Evolutionary conservation across 2,113 vertebrate genomes (phyloP).

Genomic region (Syngnathus scovelli): DNA sequence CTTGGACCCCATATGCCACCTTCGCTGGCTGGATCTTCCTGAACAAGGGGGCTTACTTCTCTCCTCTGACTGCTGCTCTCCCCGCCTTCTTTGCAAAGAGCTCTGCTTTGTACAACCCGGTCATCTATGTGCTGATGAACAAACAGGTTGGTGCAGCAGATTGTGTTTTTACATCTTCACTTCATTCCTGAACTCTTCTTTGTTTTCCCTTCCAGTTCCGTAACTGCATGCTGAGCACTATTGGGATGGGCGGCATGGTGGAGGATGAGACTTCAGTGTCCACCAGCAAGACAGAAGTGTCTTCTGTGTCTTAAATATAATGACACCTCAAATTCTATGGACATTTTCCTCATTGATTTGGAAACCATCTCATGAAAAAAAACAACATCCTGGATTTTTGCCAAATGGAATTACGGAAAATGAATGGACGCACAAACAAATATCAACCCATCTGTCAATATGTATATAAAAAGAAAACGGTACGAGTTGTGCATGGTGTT

Average conservation of each 20-base stretch:
- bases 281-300: constrained; percentile 80
- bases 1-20: constrained; percentile 73
- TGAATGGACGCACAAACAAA: constrained; percentile 19
- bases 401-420: constrained; percentile 34
- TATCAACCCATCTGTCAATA: constrained; percentile 21
- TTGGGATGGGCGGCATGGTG: constrained; percentile 77
- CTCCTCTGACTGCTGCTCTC: constrained; percentile 63
- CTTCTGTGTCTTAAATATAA: constrained; percentile 66
- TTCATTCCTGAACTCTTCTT: not conserved
- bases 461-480: constrained; percentile 14
- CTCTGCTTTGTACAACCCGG: constrained; percentile 71
- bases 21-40: constrained; percentile 77
- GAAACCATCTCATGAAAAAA: constrained; percentile 17
- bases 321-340: constrained; percentile 4
- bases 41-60: constrained; percentile 73
- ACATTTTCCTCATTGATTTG: constrained; percentile 15
- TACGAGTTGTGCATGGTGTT: constrained; percentile 17
- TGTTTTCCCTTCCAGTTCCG: constrained; percentile 67
- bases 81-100: constrained; percentile 81
- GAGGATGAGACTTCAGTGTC: constrained; percentile 75
- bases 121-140: constrained; percentile 72
- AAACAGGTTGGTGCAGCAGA: constrained; percentile 69
- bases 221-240: constrained; percentile 77
- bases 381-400: constrained; percentile 17
- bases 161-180: not conserved